Base-by-base conservation (phyloP, 2,888 invertebrate species). In the Microdon myrmicae region DNA sequence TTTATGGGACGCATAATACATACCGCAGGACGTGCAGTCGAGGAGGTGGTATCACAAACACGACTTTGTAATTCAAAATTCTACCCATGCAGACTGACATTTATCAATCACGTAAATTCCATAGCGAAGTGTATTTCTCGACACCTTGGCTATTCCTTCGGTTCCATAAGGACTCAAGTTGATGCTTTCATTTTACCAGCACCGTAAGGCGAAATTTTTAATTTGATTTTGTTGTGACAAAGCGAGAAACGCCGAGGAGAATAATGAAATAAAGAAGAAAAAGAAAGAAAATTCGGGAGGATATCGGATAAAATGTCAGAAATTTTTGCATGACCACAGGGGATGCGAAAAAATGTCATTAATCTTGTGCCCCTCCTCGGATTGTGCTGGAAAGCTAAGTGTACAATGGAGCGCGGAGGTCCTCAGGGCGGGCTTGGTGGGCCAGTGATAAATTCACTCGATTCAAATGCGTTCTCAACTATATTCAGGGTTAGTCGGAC, bases 381-480 rank as follows among this genome's bases (percentile, higher is more conserved):
- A 10, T 35, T 14, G 35, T 26, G 10, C 29, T 23, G 3, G 6
- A 17, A 7, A 25, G n/a, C 17, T 13, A 28, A 10, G 19, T 25
- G 19, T 37, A 8, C 19, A 29, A 22, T 34, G 12, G 26, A 17
- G 34, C 31, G 9, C 25, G 26, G 14, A 25, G 25, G 17, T 12
- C 13, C 6, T 32, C 9, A 19, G 19, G 26, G 37, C 28, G 35
- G 26, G 38, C 43, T 44, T 5, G 1, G 17, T 43, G 32, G 8
- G 23, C 10, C 14, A 26, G 10, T 43, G 23, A 55, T 49, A 55
- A 55, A 55, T 55, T 44, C 37, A 51, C 44, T 58, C 44, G 17
- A 51, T 23, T 38, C 44, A 32, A 51, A 44, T 44, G 16, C 25
- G 44, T 34, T 43, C 29, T 10, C 29, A n/a, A n/a, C n/a, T 6